Conservation (phyloP, 2,113 vertebrate species). For the Brachyistius frenatus region DNA sequence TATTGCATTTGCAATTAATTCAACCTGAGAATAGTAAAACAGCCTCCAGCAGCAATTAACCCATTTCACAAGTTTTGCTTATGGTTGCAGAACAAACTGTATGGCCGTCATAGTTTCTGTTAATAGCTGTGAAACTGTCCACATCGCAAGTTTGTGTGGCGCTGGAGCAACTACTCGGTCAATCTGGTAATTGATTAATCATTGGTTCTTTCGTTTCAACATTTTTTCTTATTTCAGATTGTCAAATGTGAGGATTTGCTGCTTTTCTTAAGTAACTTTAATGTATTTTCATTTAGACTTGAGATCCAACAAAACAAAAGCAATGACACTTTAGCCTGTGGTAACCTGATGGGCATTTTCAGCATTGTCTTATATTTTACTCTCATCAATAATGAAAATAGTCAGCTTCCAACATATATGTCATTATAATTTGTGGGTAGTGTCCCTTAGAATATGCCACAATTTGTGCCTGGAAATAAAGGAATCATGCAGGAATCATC, state of each 20-base stretch:
- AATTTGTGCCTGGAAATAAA: not conserved
- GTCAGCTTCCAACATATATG: not conserved
- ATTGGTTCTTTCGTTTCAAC: not conserved
- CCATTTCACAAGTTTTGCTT: slow-evolving; percentile 38
- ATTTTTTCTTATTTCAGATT: not conserved
- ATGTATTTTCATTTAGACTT: too few relatives aligned
- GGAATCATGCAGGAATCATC: not conserved
- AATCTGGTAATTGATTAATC: not conserved
- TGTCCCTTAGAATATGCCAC: not conserved
- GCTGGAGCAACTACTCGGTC: not conserved
- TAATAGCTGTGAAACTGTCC: slow-evolving; percentile 18
- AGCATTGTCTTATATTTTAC: too few relatives aligned
- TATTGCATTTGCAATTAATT: slow-evolving; percentile 56
- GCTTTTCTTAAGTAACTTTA: too few relatives aligned
- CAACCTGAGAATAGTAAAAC: slow-evolving; percentile 58
- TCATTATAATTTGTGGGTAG: not conserved
- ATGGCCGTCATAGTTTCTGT: not conserved
- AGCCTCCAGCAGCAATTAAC: slow-evolving; percentile 56
- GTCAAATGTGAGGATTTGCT: not conserved
- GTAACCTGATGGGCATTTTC: too few relatives aligned
- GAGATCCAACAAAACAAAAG: too few relatives aligned
- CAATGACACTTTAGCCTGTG: too few relatives aligned
- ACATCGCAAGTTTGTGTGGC: not conserved
- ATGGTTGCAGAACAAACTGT: slow-evolving; percentile 23
- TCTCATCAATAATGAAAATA: too few relatives aligned